Evolutionary conservation across 2,888 invertebrate species (phyloP).

Genomic region (Agrotis ipsilon): DNA sequence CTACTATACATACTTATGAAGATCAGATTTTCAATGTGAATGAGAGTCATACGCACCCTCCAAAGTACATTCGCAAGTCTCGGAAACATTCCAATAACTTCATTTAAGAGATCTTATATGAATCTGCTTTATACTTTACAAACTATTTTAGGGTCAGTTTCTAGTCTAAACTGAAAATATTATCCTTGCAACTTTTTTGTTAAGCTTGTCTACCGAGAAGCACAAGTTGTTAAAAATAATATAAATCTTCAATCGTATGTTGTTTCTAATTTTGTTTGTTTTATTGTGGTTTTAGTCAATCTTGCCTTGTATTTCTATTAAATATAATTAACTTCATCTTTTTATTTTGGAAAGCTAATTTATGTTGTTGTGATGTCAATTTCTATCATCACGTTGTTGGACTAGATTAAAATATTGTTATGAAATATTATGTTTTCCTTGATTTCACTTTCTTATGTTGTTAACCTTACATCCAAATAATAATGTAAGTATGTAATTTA

Average conservation of each 20-base stretch:
- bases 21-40: constrained; percentile 49
- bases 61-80: constrained; percentile 34
- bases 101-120: neutral
- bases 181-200: too few relatives aligned
- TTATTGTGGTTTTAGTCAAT: too few relatives aligned
- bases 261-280: too few relatives aligned
- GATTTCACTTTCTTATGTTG: constrained; percentile 4
- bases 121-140: neutral
- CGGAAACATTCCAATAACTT: constrained; percentile 30
- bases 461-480: neutral
- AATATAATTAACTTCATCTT: constrained; percentile 12
- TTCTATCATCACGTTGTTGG: constrained; percentile 17
- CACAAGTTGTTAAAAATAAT: neutral
- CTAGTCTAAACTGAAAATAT: too few relatives aligned
- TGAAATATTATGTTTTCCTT: neutral
- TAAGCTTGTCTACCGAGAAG: too few relatives aligned
- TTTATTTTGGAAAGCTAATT: constrained; percentile 31
- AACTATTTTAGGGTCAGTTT: neutral
- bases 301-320: constrained; percentile 14
- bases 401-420: too few relatives aligned
- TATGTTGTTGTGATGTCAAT: constrained; percentile 36
- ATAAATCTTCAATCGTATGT: constrained; percentile 2
- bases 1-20: constrained; percentile 52
- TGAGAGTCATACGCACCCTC: constrained; percentile 52
- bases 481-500: too few relatives aligned